Conservation (phyloP, 1,140 invertebrate genomes). For the Drosophila pseudoobscura region DNA sequence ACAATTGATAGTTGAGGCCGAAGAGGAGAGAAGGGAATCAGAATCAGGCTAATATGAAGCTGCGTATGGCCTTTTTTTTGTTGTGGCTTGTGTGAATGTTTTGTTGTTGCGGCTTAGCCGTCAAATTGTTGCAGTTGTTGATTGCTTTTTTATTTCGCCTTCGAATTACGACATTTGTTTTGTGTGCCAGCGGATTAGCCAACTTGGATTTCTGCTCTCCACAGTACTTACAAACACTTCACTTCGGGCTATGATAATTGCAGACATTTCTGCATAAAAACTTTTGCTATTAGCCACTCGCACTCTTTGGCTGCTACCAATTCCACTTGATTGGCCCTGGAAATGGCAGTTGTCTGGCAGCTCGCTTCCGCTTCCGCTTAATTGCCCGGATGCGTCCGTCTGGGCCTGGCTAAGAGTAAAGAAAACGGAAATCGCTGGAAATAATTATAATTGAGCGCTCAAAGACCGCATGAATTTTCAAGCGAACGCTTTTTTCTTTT, state of each 20-base stretch:
- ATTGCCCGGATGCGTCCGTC: slow-evolving; percentile 48
- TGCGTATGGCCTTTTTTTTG: slow-evolving; percentile 37
- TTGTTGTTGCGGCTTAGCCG: slow-evolving; percentile 59
- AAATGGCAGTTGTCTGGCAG: slow-evolving; percentile 52
- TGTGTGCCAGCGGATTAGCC: slow-evolving; percentile 48
- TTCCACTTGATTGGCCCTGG: slow-evolving; percentile 13
- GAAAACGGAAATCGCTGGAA: slow-evolving; percentile 68
- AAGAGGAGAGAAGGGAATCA: slow-evolving; percentile 2
- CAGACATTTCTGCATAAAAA: slow-evolving; percentile 40
- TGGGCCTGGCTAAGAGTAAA: slow-evolving; percentile 30
- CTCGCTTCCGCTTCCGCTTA: slow-evolving; percentile 47
- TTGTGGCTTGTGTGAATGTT: slow-evolving; percentile 19
- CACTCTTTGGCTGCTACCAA: neutral
- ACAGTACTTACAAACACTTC: slow-evolving; percentile 41
- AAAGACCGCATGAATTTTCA: slow-evolving; percentile 55
- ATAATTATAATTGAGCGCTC: slow-evolving; percentile 74
- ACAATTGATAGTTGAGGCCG: slow-evolving; percentile 65
- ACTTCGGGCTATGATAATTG: slow-evolving; percentile 47
- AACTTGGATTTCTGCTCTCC: slow-evolving; percentile 30
- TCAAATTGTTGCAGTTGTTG: slow-evolving; percentile 63
- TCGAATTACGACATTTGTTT: slow-evolving; percentile 64
- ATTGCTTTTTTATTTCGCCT: slow-evolving; percentile 65
- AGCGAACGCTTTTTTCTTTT: slow-evolving; percentile 42
- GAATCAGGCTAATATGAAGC: slow-evolving; percentile 48
- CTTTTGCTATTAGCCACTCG: neutral